Percentiles rank a stretch among this genome's conserved stretches.
Conservation (phyloP, 2,888 invertebrate species). For the Callyntrura guangdongensis region DNA sequence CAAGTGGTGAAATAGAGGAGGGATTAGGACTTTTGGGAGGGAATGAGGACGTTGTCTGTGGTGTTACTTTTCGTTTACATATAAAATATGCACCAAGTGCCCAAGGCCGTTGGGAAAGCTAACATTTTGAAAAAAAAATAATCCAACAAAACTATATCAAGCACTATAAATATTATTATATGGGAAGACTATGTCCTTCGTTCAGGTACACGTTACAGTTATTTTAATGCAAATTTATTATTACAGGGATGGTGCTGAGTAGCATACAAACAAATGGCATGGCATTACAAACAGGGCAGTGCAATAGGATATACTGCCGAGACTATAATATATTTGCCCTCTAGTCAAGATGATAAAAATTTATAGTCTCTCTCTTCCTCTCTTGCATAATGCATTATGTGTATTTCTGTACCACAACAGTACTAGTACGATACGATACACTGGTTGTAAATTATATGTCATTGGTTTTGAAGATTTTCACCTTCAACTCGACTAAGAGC, state of each 20-base stretch:
- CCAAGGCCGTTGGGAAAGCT: conserved; percentile 42
- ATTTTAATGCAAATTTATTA: conserved; percentile 36
- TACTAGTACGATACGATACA: too few species aligned
- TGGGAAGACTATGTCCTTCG: not conserved
- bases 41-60: not conserved
- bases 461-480: conserved; percentile 38
- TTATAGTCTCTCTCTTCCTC: too few species aligned
- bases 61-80: not conserved
- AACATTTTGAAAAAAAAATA: conserved; percentile 15
- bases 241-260: not conserved
- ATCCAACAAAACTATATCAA: too few species aligned
- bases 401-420: too few species aligned
- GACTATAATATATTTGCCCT: too few species aligned
- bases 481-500: conserved; percentile 40
- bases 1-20: conserved; percentile 7
- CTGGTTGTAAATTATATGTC: conserved; percentile 35
- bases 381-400: too few species aligned
- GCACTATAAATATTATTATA: not conserved
- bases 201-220: not conserved
- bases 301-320: not conserved
- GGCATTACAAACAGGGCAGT: not conserved
- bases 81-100: too few species aligned
- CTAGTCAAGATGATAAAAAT: too few species aligned
- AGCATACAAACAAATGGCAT: not conserved
- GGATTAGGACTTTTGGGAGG: not conserved